Evolutionary conservation across 2,888 invertebrate species (phyloP), one percentile per base, ranked within the genome.

Genomic region (Diplolepis rosae): DNA sequence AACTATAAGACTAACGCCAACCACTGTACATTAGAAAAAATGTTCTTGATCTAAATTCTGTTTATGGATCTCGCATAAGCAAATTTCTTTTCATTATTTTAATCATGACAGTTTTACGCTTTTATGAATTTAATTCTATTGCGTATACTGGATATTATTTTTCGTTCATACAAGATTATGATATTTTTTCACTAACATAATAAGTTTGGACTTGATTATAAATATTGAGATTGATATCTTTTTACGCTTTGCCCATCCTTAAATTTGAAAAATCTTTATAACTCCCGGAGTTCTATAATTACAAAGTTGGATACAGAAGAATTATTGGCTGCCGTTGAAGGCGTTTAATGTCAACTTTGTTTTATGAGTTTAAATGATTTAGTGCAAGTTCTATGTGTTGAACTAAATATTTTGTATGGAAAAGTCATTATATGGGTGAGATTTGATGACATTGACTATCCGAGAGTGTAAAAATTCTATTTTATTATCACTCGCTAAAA

Each of bases 361-460:
- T 52, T 9, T 15, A 52, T 30, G 28, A 52, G 15, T n/a, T 15
- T 52, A n/a, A 3, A 11, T 51, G 52, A 52, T 52, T 52, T 30
- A 52, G 7, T 11, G 11, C 7, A n/a, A 28, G 28, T 52, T 42
- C 6, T n/a, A n/a, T n/a, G 39, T 42, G n/a, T 42, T 6, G 5
- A 42, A 15, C 15, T n/a, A 5, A n/a, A 2, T 15, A 28, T 15
- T 27, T n/a, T 3, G 5, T 1, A 6, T 7, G 15, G 9, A 52
- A 52, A 52, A 52, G 28, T 52, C 52, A n/a, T 30, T 52, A 52
- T 27, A 6, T 27, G 28, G 52, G n/a, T 52, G 28, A 52, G n/a
- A 51, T 51, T 24, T 51, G 24, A 6, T 24, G 52, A 15, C n/a
- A 15, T 42, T 42, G 6, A 42, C 6, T 15, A 42, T 15, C 42